Evolutionary conservation across 2,113 vertebrate genomes (phyloP), one percentile per base, ranked within the genome.

Genomic region (Dolichotis patagonum): DNA sequence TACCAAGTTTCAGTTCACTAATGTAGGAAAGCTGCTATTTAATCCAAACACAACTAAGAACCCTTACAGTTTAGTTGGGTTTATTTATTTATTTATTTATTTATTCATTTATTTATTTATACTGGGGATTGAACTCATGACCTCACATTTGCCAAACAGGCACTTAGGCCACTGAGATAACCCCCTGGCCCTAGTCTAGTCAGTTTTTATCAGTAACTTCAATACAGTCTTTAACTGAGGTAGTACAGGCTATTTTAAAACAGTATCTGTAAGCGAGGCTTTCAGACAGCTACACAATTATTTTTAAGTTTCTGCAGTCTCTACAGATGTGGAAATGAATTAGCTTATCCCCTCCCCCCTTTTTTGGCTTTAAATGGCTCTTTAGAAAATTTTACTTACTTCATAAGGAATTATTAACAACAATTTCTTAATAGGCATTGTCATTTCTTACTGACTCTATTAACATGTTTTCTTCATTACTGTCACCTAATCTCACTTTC

Each of bases 311-410:
- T 75, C 43, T 78, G 28, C 32, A 80, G 69, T 67, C 10, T 78
- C 60, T 38, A 62, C 65, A 67, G 63, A n/a, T 6, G 19, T 54
- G 56, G 32, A 90, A 86, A 94, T 80, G 11, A 90, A 65, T 11
- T 26, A 65, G 17, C 4, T 12, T 10, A 77, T 43, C 24, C 84
- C 65, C 78, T 9, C 28, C 38, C 6, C 82, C 87, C 85, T 43
- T 41, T 49, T 91, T 60, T 63, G 54, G 58, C 71, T 85, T 95
- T 77, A 77, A 95, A 63, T 35, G 22, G 69, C 35, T 67, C 92
- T 87, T 80, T 54, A 91, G 54, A 73, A 97, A 88, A 84, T 32
- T 89, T 85, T 67, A 65, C 46, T 88, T 81, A 65, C 54, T 88
- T 81, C 9, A 10, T 43, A 75, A 75, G 71, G 26, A 75, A 75